A percentile compares a stretch with the other conserved stretches of the same genome.
These are phyloP conservation scores for Chiloscyllium punctatum DNA, from an alignment of 2,797 vertebrate genomes.

Conservation along the genomic window DNA sequence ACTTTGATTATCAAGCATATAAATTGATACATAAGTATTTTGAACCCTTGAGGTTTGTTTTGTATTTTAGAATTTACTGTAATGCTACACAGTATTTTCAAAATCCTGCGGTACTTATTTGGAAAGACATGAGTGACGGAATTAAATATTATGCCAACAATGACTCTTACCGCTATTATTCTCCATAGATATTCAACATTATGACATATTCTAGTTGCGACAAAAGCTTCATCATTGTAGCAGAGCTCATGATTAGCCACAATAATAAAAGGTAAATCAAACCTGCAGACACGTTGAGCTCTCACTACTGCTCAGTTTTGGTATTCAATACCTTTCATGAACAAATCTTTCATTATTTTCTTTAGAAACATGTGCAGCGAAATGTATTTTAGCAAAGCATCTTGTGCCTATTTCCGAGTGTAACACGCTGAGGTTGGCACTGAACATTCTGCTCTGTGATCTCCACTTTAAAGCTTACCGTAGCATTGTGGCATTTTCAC, in stretches of 20 bases:
- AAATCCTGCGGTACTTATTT: not conserved
- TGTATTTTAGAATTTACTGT: not conserved
- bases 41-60: not conserved
- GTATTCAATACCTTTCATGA: not conserved
- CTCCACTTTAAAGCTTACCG: not conserved
- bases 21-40: not conserved
- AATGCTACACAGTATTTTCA: not conserved
- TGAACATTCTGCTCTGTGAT: not conserved
- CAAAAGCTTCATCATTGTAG: not conserved
- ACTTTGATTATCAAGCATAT: not conserved
- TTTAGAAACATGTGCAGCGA: not conserved
- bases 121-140: not conserved
- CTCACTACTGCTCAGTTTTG: not conserved
- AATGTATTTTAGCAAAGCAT: not conserved
- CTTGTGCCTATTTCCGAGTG: not conserved
- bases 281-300: not conserved
- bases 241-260: not conserved
- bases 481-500: not conserved
- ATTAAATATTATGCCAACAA: not conserved
- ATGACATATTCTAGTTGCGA: not conserved
- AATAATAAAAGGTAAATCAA: not conserved
- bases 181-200: not conserved
- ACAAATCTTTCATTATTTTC: not conserved
- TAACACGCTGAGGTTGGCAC: not conserved
- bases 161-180: not conserved